A percentile compares a stretch with the other conserved stretches of the same genome.
Conservation (phyloP, 2,888 invertebrate species). For the Pocota personata region DNA sequence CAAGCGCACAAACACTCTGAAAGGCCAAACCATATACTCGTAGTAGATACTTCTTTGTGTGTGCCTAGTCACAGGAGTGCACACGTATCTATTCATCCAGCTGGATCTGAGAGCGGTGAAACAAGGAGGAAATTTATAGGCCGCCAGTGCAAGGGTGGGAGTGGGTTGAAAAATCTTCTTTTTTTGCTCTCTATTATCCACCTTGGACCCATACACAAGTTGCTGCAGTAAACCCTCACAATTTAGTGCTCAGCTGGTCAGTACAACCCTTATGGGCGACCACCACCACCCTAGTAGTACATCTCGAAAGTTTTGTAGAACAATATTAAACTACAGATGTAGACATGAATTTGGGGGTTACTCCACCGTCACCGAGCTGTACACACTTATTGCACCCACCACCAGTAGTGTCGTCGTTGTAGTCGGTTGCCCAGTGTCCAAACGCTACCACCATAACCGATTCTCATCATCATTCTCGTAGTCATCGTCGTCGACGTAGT, state of each 20-base stretch:
- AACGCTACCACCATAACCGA: constrained; percentile 29
- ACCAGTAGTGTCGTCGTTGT: constrained; percentile 41
- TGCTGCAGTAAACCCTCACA: constrained; percentile 57
- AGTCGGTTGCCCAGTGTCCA: constrained; percentile 46
- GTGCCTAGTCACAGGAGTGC: constrained; percentile 58
- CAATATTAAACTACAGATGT: constrained; percentile 75
- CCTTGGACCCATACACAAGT: constrained; percentile 45
- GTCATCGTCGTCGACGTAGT: constrained; percentile 25
- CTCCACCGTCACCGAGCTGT: constrained; percentile 52
- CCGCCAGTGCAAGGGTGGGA: constrained; percentile 31
- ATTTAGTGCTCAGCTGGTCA: constrained; percentile 50
- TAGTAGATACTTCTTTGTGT: constrained; percentile 26
- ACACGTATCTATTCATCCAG: constrained; percentile 53
- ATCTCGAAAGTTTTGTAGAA: constrained; percentile 72
- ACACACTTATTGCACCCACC: constrained; percentile 64
- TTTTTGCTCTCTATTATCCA: constrained; percentile 14
- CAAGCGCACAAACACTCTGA: constrained; percentile 59
- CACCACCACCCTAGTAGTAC: constrained; percentile 49
- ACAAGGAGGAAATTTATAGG: constrained; percentile 70
- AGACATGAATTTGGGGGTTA: constrained; percentile 74
- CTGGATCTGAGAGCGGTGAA: constrained; percentile 28
- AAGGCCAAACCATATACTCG: constrained; percentile 28
- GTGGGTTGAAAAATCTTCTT: constrained; percentile 53
- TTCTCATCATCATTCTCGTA: constrained; percentile 56
- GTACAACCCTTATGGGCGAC: constrained; percentile 11